Conservation (phyloP, 2,113 vertebrate species). For the Oreochromis tanganicae region DNA sequence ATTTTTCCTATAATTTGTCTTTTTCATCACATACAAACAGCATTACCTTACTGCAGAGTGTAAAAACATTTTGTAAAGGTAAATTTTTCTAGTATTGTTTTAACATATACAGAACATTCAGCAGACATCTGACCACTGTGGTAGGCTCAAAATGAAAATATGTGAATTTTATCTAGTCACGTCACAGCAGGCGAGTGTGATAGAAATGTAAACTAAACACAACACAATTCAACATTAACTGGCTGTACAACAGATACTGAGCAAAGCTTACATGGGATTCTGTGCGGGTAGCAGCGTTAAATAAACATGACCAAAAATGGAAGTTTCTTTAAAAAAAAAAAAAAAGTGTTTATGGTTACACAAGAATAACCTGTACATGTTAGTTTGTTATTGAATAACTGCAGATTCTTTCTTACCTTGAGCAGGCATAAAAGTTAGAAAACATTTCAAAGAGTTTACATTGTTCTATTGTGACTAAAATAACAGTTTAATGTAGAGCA, state of each 20-base stretch:
- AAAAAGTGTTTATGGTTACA: not conserved
- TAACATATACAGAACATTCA: not conserved
- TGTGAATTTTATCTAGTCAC: not conserved
- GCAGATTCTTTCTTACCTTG: not conserved
- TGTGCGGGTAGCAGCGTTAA: not conserved
- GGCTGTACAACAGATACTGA: not conserved
- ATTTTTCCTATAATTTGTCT: not conserved
- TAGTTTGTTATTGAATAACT: not conserved
- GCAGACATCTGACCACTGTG: not conserved
- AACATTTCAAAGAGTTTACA: not conserved
- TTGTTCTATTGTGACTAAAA: not conserved
- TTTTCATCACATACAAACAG: not conserved
- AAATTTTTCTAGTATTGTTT: not conserved
- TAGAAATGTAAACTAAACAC: not conserved
- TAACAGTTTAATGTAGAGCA: rapidly evolving
- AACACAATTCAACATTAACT: not conserved
- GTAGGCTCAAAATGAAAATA: not conserved
- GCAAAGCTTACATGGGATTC: not conserved
- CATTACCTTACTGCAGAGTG: not conserved
- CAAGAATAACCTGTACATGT: not conserved
- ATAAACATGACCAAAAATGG: not conserved
- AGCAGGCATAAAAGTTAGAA: not conserved
- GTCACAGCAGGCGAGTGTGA: not conserved
- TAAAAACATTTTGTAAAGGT: not conserved
- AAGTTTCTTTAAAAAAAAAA: not conserved